Base-by-base conservation (phyloP, 2,113 vertebrate genomes). In the Hypomesus transpacificus region DNA sequence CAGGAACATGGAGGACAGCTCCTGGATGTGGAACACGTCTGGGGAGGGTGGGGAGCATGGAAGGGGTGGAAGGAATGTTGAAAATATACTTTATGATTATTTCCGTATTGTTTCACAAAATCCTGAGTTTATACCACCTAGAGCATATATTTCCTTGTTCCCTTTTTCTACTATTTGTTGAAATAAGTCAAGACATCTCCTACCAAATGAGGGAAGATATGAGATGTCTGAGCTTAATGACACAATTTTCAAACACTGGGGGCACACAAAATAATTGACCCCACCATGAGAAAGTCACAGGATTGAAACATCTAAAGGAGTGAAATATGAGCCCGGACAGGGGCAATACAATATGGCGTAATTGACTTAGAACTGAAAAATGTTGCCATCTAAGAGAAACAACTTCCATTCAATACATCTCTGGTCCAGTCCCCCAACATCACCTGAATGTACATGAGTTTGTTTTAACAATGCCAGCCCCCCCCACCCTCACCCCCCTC, bases 1-100 rank as follows among this genome's bases (percentile, higher is more conserved):
- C 53, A 99, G 84, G 90, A 98, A 98, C 80, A 96, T 87, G 28
- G 96, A 96, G 1, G 96, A 96, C 66, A 98, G 86, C 80, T 94
- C 91, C 83, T 93, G 90, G 86, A 99, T 90, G 84, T 96, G 93
- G 91, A 97, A 94, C 59, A 93, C 75, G 11, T 97, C 97, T 99
- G 82, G 66, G 22, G 18, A 65, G 39, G 39, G 39, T 9, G 28
- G 1, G 71, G 8, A 67, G 39, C 46, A 64, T 68, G 18, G 62
- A 22, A 2, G 54, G 9, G 0, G 18, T 56, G 28, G 52, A 57
- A 3, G n/a, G 16, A 52, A 18, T 13, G 46, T 16, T 20, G 62
- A 34, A 60, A 21, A 50, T 69, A 56, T 18, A 9, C 7, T 34
- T 69, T 34, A 69, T 28, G 17, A 26, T 69, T 57, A n/a, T 16